Percentiles rank a stretch among this genome's conserved stretches.
phyloP scores from a whole-genome alignment of 2,797 vertebrate genomes.

The Bradypodion pumilum region DNA sequence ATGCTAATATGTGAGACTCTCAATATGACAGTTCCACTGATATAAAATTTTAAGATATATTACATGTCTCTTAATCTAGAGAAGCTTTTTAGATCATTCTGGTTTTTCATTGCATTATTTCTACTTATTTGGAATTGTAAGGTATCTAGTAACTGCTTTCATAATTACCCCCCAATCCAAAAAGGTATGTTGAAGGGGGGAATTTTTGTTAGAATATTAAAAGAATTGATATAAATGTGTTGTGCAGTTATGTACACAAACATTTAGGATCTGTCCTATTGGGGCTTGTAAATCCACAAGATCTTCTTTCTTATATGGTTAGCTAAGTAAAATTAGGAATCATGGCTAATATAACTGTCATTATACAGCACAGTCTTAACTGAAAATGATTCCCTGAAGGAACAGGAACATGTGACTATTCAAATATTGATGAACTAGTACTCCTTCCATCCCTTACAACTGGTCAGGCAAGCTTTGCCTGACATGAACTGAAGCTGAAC shows the following conservation, averaged over 20 bases:
- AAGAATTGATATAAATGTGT: too few species aligned
- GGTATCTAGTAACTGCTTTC: neutral
- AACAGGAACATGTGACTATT: neutral
- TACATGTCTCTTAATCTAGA: constrained; percentile 53
- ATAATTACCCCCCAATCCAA: neutral
- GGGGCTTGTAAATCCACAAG: neutral
- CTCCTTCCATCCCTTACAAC: neutral
- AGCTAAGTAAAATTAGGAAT: neutral
- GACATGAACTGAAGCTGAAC: neutral
- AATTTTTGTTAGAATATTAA: too few species aligned
- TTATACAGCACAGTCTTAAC: neutral
- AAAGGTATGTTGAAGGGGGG: neutral
- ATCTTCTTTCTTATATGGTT: neutral
- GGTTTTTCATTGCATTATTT: neutral
- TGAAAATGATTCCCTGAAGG: neutral
- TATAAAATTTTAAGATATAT: constrained; percentile 29
- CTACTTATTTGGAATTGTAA: neutral
- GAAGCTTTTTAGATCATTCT: constrained; percentile 59
- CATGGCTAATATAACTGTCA: neutral
- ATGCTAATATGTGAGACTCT: constrained; percentile 37
- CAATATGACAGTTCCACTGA: constrained; percentile 18
- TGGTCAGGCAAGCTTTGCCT: neutral
- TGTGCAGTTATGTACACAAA: neutral
- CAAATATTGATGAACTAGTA: neutral
- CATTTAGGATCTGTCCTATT: too few species aligned